A percentile compares a stretch with the other conserved stretches of the same genome.
phyloP scores from a whole-genome alignment of 2,797 vertebrate genomes.

The Scarus forsteni region DNA sequence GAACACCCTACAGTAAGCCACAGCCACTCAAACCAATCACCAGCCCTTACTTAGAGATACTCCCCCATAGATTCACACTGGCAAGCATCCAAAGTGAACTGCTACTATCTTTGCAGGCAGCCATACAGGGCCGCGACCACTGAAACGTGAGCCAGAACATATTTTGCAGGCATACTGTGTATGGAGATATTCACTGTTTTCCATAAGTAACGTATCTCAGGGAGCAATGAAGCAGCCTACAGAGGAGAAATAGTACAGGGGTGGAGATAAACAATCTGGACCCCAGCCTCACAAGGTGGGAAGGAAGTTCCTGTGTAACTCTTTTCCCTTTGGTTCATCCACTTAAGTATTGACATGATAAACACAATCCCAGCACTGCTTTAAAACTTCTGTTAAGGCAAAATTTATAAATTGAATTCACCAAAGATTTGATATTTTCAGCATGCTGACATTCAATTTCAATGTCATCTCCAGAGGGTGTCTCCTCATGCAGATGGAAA shows the following conservation, averaged over 20 bases:
- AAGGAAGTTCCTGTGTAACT: constrained; percentile 65
- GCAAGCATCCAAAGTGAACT: constrained; percentile 74
- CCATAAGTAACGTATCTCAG: constrained; percentile 78
- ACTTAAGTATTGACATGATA: constrained; percentile 45
- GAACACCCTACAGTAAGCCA: constrained; percentile 53
- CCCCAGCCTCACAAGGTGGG: constrained; percentile 59
- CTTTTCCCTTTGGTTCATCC: constrained; percentile 45
- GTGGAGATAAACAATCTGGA: constrained; percentile 74
- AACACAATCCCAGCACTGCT: constrained; percentile 48
- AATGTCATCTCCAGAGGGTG: constrained; percentile 72
- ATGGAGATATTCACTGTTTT: constrained; percentile 82
- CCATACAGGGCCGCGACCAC: constrained; percentile 72
- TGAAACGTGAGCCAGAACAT: constrained; percentile 79
- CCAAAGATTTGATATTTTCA: constrained; percentile 67
- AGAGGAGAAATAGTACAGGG: constrained; percentile 58
- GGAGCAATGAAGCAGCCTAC: constrained; percentile 73
- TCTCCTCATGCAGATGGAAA: constrained; percentile 64
- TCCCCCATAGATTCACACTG: constrained; percentile 73
- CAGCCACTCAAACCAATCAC: constrained; percentile 77
- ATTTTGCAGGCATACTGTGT: constrained; percentile 76
- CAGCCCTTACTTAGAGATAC: constrained; percentile 70
- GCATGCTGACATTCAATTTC: constrained; percentile 63
- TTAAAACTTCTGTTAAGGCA: constrained; percentile 37
- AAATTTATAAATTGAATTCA: constrained; percentile 64
- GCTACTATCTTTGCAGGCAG: constrained; percentile 78